These are phyloP conservation scores for Thalassarche chlororhynchos DNA, from an alignment of 2,113 vertebrate species.

Conservation along the genomic window DNA sequence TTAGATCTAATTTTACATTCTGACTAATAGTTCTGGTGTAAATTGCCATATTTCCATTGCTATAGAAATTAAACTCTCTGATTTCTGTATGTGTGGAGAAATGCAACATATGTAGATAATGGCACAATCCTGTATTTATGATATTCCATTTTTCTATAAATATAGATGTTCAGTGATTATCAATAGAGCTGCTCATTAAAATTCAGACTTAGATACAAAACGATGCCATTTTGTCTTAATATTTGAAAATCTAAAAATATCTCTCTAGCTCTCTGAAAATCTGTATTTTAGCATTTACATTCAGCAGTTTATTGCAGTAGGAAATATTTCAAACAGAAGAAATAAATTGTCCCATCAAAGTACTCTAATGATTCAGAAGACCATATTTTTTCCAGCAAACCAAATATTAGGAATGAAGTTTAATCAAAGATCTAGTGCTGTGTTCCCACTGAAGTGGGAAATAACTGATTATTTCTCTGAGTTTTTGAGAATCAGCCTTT, in stretches of 20 bases:
- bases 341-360: conserved; percentile 42
- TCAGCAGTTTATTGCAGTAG: conserved; percentile 38
- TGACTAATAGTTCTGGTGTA: conserved; percentile 51
- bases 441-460: neutral
- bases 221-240: conserved; percentile 49
- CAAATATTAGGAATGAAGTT: conserved; percentile 16
- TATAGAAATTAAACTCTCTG: conserved; percentile 24
- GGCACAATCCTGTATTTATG: conserved; percentile 55
- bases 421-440: conserved; percentile 8
- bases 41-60: conserved; percentile 35
- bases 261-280: conserved; percentile 33
- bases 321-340: conserved; percentile 51
- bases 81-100: conserved; percentile 6
- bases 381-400: neutral
- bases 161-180: conserved; percentile 62
- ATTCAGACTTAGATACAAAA: conserved; percentile 68
- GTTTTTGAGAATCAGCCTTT: conserved; percentile 12
- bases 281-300: conserved; percentile 41
- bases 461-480: conserved; percentile 34
- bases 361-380: conserved; percentile 26
- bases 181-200: conserved; percentile 68
- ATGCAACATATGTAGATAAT: conserved; percentile 43
- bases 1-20: conserved; percentile 51
- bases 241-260: conserved; percentile 64
- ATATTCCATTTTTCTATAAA: conserved; percentile 63